phyloP scores from a whole-genome alignment of 2,888 invertebrate genomes.

The Buathra laborator region DNA sequence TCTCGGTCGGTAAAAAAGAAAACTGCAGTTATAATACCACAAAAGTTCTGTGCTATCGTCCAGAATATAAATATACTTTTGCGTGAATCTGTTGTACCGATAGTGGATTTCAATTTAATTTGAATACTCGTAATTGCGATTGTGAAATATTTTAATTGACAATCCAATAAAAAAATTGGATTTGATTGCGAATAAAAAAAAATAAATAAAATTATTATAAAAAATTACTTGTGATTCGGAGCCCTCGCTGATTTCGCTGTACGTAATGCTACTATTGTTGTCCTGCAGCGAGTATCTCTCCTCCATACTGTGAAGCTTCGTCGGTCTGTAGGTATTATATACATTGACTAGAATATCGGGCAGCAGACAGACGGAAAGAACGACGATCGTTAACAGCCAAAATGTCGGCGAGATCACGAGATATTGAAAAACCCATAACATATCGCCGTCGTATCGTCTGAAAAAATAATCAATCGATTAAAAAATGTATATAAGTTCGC shows the following conservation, averaged over 20 bases:
- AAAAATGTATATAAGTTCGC: background rate
- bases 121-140: no score
- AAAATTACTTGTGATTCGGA: conserved; percentile 63
- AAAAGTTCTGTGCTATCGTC: no score
- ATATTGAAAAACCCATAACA: conserved; percentile 88
- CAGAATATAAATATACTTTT: no score
- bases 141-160: no score
- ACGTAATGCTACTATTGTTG: conserved; percentile 49
- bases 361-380: conserved; percentile 86
- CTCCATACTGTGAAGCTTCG: conserved; percentile 69
- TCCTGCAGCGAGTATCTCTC: conserved; percentile 59
- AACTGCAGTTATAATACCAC: no score
- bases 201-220: background rate
- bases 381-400: conserved; percentile 87
- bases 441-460: conserved; percentile 86
- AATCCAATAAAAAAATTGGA: no score
- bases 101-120: no score
- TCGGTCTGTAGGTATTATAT: conserved; percentile 74
- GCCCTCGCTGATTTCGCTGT: conserved; percentile 61
- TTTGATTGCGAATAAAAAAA: no score
- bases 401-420: conserved; percentile 87
- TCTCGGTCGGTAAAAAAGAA: no score
- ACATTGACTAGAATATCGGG: conserved; percentile 86
- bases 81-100: no score
- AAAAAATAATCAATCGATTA: conserved; percentile 34